A percentile compares a stretch with the other conserved stretches of the same genome.
Conservation (phyloP, 1,140 invertebrate genomes). For the Onthophagus taurus region DNA sequence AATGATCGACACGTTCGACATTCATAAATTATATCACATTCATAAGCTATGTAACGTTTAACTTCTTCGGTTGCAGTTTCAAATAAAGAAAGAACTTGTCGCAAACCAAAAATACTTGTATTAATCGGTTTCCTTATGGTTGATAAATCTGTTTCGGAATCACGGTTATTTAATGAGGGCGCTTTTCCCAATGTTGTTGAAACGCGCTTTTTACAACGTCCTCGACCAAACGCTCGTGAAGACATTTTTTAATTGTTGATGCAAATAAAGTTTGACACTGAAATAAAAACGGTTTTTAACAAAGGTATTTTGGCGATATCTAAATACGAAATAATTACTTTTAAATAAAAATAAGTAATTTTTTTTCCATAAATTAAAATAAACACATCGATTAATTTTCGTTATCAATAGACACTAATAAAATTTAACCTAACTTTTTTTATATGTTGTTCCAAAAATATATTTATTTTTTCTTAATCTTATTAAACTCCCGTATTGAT, state of each 20-base stretch:
- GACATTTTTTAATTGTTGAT: too few species aligned
- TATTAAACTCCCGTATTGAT: too few species aligned
- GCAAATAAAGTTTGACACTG: too few species aligned
- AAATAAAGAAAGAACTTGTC: conserved; percentile 32
- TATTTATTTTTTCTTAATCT: too few species aligned
- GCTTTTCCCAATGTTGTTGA: conserved; percentile 28
- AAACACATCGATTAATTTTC: too few species aligned
- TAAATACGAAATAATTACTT: too few species aligned
- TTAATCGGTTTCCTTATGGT: conserved; percentile 35
- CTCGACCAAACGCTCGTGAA: conserved; percentile 13
- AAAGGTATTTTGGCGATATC: too few species aligned
- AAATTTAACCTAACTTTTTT: too few species aligned
- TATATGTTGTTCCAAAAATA: too few species aligned
- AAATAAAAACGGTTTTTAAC: neutral
- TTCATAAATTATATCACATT: conserved; percentile 54
- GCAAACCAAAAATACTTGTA: conserved; percentile 35
- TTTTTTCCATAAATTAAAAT: too few species aligned
- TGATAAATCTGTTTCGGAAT: conserved; percentile 27
- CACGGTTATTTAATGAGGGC: conserved; percentile 9
- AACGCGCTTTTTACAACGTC: conserved; percentile 23
- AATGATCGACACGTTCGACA: conserved; percentile 49
- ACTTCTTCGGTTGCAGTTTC: conserved; percentile 40
- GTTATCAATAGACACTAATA: too few species aligned
- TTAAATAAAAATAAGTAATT: too few species aligned
- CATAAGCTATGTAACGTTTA: conserved; percentile 43